Base-by-base conservation (phyloP, 2,888 invertebrate species). In the Cataglyphis albicans region DNA sequence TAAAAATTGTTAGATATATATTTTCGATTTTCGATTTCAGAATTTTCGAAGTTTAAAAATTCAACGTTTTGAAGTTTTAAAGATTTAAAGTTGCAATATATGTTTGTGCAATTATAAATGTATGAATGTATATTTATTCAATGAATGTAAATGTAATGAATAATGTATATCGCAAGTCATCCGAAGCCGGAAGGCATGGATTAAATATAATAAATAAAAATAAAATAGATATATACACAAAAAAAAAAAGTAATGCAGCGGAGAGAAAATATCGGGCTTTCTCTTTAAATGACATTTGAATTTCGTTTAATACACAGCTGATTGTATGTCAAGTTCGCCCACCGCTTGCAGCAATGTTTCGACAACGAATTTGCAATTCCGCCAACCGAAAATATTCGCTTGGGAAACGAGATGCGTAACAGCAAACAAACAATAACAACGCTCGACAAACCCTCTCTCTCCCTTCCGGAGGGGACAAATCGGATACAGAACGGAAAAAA, bases 361-460 rank as follows among this genome's bases (percentile, higher is more conserved):
- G 52, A 38, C 6, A 32, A 7, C n/a, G 55, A 76, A 48, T 38
- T 75, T 4, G 64, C 68, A 41, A 41, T 78, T 70, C 48, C 25
- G n/a, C 29, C 29, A 25, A 18, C 35, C 48, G 44, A 15, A 35
- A 55, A 68, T 57, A 57, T 41, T 32, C 67, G 35, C 21, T 59
- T 18, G 18, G 4, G 2, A 57, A 68, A 57, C 78, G 18, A 48
- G n/a, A 5, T 25, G n/a, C 21, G 55, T 35, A 35, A n/a, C 21
- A 15, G 55, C 70, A 57, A 72, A 61, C n/a, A 70, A 78, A 59
- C 59, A 35, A 44, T 61, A 68, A 67, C 41, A 67, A 76, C 5
- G n/a, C 32, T 67, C n/a, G 35, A 65, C 44, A 64, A 75, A 21
- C 12, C 4, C 44, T 76, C 21, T 5, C 25, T 25, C 25, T 25